phyloP scores from a whole-genome alignment of 2,113 vertebrate species.

The Phalacrocorax aristotelis region DNA sequence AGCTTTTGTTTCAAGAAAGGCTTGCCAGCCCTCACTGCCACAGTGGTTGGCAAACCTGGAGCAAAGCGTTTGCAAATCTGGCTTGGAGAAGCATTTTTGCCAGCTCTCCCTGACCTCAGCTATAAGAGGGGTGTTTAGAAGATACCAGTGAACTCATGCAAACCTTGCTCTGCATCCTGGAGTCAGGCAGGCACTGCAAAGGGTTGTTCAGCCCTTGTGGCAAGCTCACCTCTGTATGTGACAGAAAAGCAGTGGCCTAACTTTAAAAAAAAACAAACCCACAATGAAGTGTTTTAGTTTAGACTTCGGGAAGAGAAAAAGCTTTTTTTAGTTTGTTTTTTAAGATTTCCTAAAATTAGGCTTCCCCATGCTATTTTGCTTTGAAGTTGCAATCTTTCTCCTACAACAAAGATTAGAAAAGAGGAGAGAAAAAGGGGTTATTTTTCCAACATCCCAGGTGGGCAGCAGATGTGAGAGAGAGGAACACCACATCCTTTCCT shows the following conservation, averaged over 20 bases:
- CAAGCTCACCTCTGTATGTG: background rate
- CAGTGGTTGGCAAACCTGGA: background rate
- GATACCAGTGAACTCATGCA: background rate
- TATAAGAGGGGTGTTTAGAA: background rate
- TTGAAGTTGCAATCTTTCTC: background rate
- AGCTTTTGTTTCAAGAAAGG: background rate
- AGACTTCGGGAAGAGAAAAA: background rate
- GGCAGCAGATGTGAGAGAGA: background rate
- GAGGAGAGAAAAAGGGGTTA: background rate
- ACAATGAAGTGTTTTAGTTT: background rate
- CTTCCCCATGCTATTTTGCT: background rate
- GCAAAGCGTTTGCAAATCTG: background rate
- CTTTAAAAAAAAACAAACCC: background rate
- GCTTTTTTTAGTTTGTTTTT: background rate
- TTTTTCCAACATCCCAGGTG: background rate
- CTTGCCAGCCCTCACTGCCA: conserved; percentile 10
- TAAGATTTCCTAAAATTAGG: background rate
- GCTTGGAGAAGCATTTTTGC: background rate
- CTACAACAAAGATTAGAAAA: background rate
- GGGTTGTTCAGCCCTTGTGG: background rate
- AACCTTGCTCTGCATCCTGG: background rate
- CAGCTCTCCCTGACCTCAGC: background rate
- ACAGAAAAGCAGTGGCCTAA: background rate
- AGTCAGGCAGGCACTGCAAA: background rate
- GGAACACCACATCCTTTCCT: background rate